A percentile compares a stretch with the other conserved stretches of the same genome.
These are phyloP conservation scores for Micromys minutus DNA, from an alignment of 2,113 vertebrate genomes.

Conservation along the genomic window DNA sequence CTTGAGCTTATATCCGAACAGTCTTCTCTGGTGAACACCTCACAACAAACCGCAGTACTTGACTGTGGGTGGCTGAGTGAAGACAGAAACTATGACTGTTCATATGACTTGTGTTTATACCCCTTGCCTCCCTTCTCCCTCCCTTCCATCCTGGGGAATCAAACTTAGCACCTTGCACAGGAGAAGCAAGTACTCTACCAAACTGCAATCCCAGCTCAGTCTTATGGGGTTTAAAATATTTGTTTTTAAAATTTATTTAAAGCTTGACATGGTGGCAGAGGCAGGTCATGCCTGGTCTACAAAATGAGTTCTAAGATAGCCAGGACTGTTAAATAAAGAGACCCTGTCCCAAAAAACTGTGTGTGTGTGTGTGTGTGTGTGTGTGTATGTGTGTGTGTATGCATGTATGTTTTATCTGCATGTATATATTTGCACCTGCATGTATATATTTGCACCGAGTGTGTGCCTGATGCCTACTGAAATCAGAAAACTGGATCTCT, in stretches of 20 bases:
- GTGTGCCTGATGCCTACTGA: too few relatives aligned
- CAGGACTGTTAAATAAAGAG: not conserved
- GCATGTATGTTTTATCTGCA: too few relatives aligned
- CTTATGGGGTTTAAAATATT: not conserved
- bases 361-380: too few relatives aligned
- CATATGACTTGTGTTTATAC: not conserved
- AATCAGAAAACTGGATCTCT: too few relatives aligned
- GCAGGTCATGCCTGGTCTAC: not conserved
- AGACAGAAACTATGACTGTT: not conserved
- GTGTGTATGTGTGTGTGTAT: too few relatives aligned
- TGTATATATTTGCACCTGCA: too few relatives aligned
- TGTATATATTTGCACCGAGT: too few relatives aligned
- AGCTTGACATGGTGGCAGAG: not conserved
- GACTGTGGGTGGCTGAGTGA: not conserved
- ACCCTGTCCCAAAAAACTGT: not conserved
- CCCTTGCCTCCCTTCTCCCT: not conserved
- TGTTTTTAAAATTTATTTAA: not conserved
- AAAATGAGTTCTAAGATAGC: not conserved
- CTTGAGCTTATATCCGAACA: not conserved
- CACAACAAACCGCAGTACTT: not conserved
- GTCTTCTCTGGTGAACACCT: not conserved
- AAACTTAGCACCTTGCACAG: not conserved
- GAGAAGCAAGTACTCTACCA: not conserved
- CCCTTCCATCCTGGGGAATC: not conserved
- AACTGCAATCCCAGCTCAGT: not conserved